These are phyloP conservation scores for Hirtodrosophila cameraria DNA, from an alignment of 2,888 invertebrate genomes.

Conservation along the genomic window DNA sequence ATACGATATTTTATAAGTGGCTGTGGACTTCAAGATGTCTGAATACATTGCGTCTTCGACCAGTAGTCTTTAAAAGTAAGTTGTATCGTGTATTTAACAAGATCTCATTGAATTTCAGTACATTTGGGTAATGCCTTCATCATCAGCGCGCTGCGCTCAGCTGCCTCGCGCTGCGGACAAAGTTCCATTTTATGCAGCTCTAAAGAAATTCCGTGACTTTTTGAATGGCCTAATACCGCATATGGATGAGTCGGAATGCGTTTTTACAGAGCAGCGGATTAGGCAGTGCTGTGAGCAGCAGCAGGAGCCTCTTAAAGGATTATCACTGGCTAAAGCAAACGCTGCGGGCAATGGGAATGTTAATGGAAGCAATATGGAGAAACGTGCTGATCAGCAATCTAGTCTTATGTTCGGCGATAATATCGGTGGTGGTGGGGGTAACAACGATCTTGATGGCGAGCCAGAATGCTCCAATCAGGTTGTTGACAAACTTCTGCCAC, in stretches of 20 bases:
- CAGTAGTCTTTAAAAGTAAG: too few relatives aligned
- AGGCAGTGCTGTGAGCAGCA: slow-evolving; percentile 87
- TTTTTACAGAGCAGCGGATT: slow-evolving; percentile 90
- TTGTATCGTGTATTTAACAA: too few relatives aligned
- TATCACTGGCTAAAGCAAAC: neutral
- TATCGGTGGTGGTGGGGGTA: slow-evolving; percentile 15
- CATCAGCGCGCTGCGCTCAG: slow-evolving; percentile 98
- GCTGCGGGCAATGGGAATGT: neutral
- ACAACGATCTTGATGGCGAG: slow-evolving; percentile 10
- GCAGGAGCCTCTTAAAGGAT: slow-evolving; percentile 75
- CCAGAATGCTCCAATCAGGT: slow-evolving; percentile 25
- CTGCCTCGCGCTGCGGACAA: slow-evolving; percentile 98
- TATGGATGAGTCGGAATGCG: slow-evolving; percentile 94
- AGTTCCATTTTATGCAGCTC: slow-evolving; percentile 97
- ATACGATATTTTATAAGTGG: too few relatives aligned
- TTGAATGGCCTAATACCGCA: slow-evolving; percentile 93
- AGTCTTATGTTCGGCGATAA: slow-evolving; percentile 33
- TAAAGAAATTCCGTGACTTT: slow-evolving; percentile 97
- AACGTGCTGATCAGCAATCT: slow-evolving; percentile 25
- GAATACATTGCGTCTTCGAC: too few relatives aligned
- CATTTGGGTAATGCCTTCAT: slow-evolving; percentile 99
- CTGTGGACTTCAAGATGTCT: too few relatives aligned
- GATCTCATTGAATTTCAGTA: slow-evolving; percentile 87
- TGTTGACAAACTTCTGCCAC: slow-evolving; percentile 37
- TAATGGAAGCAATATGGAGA: slow-evolving; percentile 5